Conservation (phyloP, 2,113 vertebrate genomes). For the Lepus americanus region DNA sequence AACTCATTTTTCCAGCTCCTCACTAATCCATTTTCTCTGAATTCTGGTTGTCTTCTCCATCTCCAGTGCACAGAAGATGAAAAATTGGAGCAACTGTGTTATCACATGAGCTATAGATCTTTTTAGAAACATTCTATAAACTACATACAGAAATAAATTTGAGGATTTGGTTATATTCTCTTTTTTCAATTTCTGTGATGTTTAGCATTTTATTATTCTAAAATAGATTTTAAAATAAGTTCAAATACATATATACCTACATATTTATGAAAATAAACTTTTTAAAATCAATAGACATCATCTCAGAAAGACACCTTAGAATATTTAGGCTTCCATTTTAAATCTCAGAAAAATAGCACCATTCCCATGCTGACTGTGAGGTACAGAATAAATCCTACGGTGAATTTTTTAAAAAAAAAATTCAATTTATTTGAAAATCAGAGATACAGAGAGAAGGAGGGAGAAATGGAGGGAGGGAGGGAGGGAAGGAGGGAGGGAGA, state of each 20-base stretch:
- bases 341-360: slow-evolving; percentile 65
- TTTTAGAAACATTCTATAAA: background rate
- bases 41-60: background rate
- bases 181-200: background rate
- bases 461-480: too few relatives aligned
- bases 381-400: slow-evolving; percentile 50
- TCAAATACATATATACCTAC: background rate
- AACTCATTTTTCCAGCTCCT: slow-evolving; percentile 23
- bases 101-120: background rate
- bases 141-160: background rate
- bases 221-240: slow-evolving; percentile 17
- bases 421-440: too few relatives aligned
- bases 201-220: slow-evolving; percentile 32
- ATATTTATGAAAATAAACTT: background rate
- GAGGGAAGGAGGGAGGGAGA: too few relatives aligned
- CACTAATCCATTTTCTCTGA: background rate
- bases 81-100: background rate
- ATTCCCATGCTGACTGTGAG: slow-evolving; percentile 58
- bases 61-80: background rate
- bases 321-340: background rate
- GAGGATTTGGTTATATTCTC: background rate
- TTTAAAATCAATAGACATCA: background rate
- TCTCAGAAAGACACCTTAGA: background rate
- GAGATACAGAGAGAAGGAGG: too few relatives aligned
- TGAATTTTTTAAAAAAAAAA: slow-evolving; percentile 4